Conservation (phyloP, 1,140 invertebrate genomes). For the Liolophura sinensis region DNA sequence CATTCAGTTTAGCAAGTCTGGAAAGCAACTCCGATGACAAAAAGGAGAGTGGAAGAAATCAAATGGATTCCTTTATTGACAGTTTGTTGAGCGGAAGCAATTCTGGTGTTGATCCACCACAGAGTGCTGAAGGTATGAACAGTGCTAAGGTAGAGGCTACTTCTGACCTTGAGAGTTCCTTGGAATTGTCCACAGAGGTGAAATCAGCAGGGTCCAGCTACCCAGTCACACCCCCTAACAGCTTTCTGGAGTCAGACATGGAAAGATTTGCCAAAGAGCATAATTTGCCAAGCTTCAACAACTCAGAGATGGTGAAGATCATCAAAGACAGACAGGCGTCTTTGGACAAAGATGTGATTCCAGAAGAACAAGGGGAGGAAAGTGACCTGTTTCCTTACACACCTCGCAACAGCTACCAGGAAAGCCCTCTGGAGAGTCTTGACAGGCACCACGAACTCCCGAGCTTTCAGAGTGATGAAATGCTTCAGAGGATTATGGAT, state of each 20-base stretch:
- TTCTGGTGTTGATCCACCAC: too few relatives aligned
- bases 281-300: conserved; percentile 52
- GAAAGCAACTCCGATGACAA: too few relatives aligned
- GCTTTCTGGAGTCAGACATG: conserved; percentile 36
- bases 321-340: conserved; percentile 43
- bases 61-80: too few relatives aligned
- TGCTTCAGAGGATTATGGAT: conserved; percentile 7
- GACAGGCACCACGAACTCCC: conserved; percentile 11
- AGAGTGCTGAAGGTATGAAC: too few relatives aligned
- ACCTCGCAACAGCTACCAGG: conserved; percentile 29
- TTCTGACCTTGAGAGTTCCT: conserved; percentile 12
- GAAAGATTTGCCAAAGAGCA: conserved; percentile 24
- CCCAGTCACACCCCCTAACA: conserved; percentile 47
- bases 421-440: conserved; percentile 5
- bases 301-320: conserved; percentile 49
- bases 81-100: too few relatives aligned
- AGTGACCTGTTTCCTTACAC: conserved; percentile 19
- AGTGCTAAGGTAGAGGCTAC: background rate
- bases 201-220: conserved; percentile 36
- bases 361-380: conserved; percentile 5
- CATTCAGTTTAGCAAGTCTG: too few relatives aligned
- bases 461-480: conserved; percentile 17
- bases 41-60: too few relatives aligned
- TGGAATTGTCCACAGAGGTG: conserved; percentile 14
- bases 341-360: conserved; percentile 10